These are phyloP conservation scores for Tachycineta bicolor DNA, from an alignment of 2,113 vertebrate genomes.

Conservation along the genomic window DNA sequence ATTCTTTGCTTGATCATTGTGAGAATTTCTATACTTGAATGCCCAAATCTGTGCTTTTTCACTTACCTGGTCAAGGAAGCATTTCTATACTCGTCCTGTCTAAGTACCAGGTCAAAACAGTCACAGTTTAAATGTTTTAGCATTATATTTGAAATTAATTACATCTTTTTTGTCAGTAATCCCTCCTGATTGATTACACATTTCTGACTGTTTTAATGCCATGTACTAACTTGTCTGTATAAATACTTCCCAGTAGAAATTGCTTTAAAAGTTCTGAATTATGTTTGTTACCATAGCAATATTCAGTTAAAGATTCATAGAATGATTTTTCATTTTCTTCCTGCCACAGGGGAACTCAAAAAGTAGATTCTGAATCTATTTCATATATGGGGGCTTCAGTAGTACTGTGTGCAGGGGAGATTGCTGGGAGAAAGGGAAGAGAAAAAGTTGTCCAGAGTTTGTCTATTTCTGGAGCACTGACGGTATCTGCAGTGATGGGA, in stretches of 20 bases:
- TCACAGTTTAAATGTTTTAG: not conserved
- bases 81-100: not conserved
- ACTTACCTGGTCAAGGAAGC: not conserved
- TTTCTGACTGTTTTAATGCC: not conserved
- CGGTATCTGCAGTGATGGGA: not conserved
- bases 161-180: not conserved
- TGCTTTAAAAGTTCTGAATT: slow-evolving; percentile 33
- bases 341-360: not conserved
- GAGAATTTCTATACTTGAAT: not conserved
- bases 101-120: not conserved
- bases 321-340: slow-evolving; percentile 10
- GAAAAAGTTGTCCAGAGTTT: not conserved
- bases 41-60: not conserved
- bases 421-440: not conserved
- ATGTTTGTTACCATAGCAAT: slow-evolving; percentile 66
- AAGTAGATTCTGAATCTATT: not conserved
- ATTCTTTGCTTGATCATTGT: not conserved
- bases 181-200: not conserved
- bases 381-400: not conserved
- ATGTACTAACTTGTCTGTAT: slow-evolving; percentile 35
- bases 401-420: not conserved
- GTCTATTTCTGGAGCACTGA: not conserved
- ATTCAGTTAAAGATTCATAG: slow-evolving; percentile 11
- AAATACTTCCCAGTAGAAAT: slow-evolving; percentile 34
- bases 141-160: not conserved